Percentiles rank a stretch among this genome's conserved stretches.
These are phyloP conservation scores for Pelodiscus sinensis DNA, from an alignment of 2,113 vertebrate genomes.

Conservation along the genomic window DNA sequence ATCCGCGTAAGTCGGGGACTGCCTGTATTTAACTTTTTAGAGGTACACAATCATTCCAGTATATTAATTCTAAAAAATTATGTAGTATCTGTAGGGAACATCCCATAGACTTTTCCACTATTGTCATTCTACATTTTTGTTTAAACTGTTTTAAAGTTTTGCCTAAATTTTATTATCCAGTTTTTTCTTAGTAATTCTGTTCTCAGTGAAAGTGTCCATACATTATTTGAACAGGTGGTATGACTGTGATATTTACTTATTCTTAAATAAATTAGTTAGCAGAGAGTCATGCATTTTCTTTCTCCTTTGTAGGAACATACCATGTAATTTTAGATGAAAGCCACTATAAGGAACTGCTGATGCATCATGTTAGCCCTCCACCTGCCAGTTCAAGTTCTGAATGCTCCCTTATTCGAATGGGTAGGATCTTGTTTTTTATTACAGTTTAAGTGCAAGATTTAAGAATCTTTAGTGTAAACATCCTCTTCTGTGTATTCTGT, in stretches of 20 bases:
- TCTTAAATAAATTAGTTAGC: background rate
- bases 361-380: slow-evolving; percentile 92
- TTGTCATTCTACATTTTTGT: background rate
- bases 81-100: background rate
- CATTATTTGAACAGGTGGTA: background rate
- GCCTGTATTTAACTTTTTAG: background rate
- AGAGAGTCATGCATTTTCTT: background rate
- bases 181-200: background rate
- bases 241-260: background rate
- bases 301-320: slow-evolving; percentile 81
- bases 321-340: slow-evolving; percentile 96
- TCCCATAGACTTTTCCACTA: background rate
- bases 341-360: slow-evolving; percentile 93
- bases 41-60: background rate
- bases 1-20: too few species aligned
- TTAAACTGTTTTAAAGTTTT: background rate
- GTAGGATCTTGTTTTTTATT: slow-evolving; percentile 76
- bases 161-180: background rate
- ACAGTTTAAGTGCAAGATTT: background rate
- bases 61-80: background rate
- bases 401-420: slow-evolving; percentile 98
- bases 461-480: background rate
- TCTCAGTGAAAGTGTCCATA: background rate
- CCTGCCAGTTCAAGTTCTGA: slow-evolving; percentile 91
- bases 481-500: background rate